Evolutionary conservation across 2,113 vertebrate genomes (phyloP).

Genomic region (Melozone crissalis): DNA sequence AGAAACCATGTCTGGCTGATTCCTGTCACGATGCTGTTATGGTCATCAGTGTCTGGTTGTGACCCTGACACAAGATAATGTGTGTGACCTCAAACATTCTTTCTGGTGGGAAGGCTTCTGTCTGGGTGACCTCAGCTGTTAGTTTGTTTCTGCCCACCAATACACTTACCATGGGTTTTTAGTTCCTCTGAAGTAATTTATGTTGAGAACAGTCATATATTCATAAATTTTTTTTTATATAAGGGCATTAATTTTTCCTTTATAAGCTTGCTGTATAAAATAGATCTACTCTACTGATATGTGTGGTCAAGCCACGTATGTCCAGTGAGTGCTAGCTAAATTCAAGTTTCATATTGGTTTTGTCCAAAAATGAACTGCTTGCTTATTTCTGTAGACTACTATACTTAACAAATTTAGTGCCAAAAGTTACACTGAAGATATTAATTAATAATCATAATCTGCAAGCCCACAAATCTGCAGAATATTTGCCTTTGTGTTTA

Average conservation of each 20-base stretch:
- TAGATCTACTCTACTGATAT: not conserved
- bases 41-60: not conserved
- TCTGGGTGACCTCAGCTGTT: not conserved
- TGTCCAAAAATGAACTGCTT: not conserved
- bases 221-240: not conserved
- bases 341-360: not conserved
- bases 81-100: rapidly evolving
- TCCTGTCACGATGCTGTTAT: not conserved
- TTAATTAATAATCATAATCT: not conserved
- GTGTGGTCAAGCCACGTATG: not conserved
- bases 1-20: not conserved
- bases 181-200: not conserved
- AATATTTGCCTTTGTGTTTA: not conserved
- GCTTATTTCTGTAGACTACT: not conserved
- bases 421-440: not conserved
- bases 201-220: not conserved
- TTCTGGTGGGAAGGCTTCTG: not conserved
- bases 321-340: not conserved
- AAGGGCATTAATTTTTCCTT: not conserved
- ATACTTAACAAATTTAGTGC: not conserved
- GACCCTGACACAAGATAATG: not conserved
- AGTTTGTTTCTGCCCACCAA: not conserved
- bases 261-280: not conserved
- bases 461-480: not conserved
- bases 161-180: not conserved